Evolutionary conservation across 1,140 invertebrate species (phyloP), one percentile per base, ranked within the genome.

Genomic region (Drosophila littoralis): DNA sequence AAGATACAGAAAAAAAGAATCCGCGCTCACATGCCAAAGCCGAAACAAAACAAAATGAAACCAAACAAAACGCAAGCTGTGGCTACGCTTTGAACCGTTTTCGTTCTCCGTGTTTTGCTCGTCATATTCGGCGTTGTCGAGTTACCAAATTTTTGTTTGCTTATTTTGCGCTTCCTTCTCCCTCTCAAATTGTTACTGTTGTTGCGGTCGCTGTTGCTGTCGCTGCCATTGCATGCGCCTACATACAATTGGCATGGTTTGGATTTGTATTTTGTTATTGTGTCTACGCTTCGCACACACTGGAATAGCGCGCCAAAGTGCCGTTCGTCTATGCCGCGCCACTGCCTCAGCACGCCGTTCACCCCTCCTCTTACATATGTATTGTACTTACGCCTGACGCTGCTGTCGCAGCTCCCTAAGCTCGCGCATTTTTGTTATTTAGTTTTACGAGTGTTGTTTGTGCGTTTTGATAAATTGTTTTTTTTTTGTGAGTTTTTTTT

Each of bases 61-160:
- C 17, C 12, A 35, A 43, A 8, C n/a, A 58, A 28, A 13, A 38
- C 54, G 70, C 78, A 60, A 61, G 60, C 58, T 71, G 55, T 65
- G 45, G 43, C 32, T 45, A 40, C 58, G 61, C 36, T 51, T 42
- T 42, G 48, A 48, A 64, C 61, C 28, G 70, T 58, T 67, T 55
- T 72, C 12, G 5, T 28, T 17, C 46, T 80, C 22, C 74, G 59
- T 83, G 81, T 83, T 83, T 84, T 83, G 81, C 81, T 83, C 73
- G 64, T 22, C 50, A 48, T 33, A 59, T 83, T 83, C 81, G 75
- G 58, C 54, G 57, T 68, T 59, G 54, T 54, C 12, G 17, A 28
- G 36, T 35, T 63, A 55, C 65, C 38, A 54, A 32, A 38, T 61
- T 64, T 61, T 22, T 66, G 35, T 42, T 64, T 51, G 36, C 22